Evolutionary conservation across 2,888 invertebrate genomes (phyloP).

Genomic region (Serripes groenlandicus): DNA sequence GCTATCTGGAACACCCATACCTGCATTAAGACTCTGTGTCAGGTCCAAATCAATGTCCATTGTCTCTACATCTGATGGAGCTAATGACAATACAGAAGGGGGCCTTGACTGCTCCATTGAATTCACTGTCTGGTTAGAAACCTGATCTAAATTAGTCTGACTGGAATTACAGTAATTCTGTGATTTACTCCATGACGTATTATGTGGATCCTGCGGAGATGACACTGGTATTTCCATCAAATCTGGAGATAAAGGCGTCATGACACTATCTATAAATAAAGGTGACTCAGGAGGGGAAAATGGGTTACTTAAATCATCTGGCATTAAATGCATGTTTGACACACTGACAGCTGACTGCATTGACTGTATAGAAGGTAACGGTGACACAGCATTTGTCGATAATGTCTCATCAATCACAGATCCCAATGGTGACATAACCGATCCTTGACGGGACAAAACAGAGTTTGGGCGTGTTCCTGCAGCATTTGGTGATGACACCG

Average conservation of each 20-base stretch:
- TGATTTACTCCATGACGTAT: constrained; percentile 28
- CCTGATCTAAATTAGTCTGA: constrained; percentile 30
- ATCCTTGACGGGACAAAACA: constrained; percentile 52
- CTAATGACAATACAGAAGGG: constrained; percentile 80
- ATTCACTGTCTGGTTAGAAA: constrained; percentile 17
- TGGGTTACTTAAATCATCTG: constrained; percentile 62
- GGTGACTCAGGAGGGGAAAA: constrained; percentile 81
- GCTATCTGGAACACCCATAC: constrained; percentile 22
- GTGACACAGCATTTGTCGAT: constrained; percentile 60
- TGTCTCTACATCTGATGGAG: constrained; percentile 67
- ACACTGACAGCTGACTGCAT: constrained; percentile 73
- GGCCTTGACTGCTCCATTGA: constrained; percentile 83
- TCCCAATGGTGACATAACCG: constrained; percentile 62
- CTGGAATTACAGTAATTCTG: constrained; percentile 23
- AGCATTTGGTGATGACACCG: constrained; percentile 43
- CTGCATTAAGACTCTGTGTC: constrained; percentile 40
- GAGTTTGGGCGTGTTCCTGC: constrained; percentile 45
- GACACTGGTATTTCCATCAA: constrained; percentile 77
- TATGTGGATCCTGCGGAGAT: constrained; percentile 69
- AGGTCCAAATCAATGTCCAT: constrained; percentile 68
- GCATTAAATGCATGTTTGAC: constrained; percentile 61
- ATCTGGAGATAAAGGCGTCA: constrained; percentile 81
- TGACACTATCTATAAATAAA: constrained; percentile 67
- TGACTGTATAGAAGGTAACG: constrained; percentile 70
- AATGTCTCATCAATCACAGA: constrained; percentile 64